A percentile compares a stretch with the other conserved stretches of the same genome.
These are phyloP conservation scores for Myzus persicae DNA, from an alignment of 1,140 invertebrate species.

Conservation along the genomic window DNA sequence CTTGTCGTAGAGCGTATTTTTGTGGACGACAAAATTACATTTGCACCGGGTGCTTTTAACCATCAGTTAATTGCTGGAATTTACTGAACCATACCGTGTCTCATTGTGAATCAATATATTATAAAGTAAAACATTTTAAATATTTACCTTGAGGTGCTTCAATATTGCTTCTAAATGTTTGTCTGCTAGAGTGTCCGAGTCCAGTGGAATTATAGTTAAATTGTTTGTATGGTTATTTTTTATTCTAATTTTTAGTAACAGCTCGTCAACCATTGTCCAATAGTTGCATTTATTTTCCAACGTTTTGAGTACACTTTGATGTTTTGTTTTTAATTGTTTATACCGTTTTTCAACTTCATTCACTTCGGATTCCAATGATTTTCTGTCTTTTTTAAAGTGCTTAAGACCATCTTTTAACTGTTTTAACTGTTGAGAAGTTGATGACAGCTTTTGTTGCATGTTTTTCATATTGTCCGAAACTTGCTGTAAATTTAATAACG, in stretches of 20 bases:
- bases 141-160: conserved; percentile 47
- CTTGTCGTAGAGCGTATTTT: too few species aligned
- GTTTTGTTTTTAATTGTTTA: conserved; percentile 36
- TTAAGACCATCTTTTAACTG: conserved; percentile 31
- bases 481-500: background rate
- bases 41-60: too few species aligned
- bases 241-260: background rate
- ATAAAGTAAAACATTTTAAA: background rate
- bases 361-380: background rate
- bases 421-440: conserved; percentile 25
- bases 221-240: conserved; percentile 7
- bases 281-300: conserved; percentile 15
- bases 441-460: background rate
- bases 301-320: background rate
- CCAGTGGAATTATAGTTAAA: background rate
- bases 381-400: conserved; percentile 21
- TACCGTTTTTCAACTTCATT: conserved; percentile 49
- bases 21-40: too few species aligned
- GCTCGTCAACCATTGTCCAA: conserved; percentile 38
- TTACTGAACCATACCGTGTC: background rate
- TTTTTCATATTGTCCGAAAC: background rate
- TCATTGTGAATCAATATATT: background rate
- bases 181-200: background rate
- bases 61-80: background rate
- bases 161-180: background rate